Percentiles rank a stretch among this genome's conserved stretches.
phyloP scores from a whole-genome alignment of 2,797 vertebrate species.

The Hylomyscus alleni region DNA sequence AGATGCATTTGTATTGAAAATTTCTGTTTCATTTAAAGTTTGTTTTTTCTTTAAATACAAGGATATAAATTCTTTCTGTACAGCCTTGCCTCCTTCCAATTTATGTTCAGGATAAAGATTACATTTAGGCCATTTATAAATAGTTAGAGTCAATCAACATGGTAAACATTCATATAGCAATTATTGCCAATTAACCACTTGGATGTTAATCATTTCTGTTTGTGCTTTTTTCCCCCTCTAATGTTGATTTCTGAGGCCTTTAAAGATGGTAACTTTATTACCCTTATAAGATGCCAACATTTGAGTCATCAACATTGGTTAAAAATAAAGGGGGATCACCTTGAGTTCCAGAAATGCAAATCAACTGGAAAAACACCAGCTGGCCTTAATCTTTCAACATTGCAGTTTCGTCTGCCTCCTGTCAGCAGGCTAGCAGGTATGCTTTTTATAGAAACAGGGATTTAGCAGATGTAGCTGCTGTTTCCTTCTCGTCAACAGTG shows the following conservation, averaged over 20 bases:
- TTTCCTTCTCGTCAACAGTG: conserved; percentile 76
- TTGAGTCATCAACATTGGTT: conserved; percentile 72
- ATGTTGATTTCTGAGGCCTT: conserved; percentile 72
- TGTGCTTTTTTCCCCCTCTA: conserved; percentile 44
- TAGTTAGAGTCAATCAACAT: conserved; percentile 71
- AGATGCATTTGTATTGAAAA: conserved; percentile 17
- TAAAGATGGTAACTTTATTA: conserved; percentile 63
- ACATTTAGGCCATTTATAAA: conserved; percentile 74
- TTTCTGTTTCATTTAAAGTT: conserved; percentile 29
- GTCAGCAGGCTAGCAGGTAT: conserved; percentile 77
- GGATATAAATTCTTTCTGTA: conserved; percentile 16
- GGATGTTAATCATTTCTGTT: conserved; percentile 74
- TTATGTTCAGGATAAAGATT: conserved; percentile 59
- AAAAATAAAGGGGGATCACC: conserved; percentile 81
- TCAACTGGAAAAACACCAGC: conserved; percentile 85
- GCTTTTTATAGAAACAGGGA: conserved; percentile 74
- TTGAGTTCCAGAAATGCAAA: conserved; percentile 86
- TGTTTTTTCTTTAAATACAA: background rate
- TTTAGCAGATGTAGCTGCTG: conserved; percentile 65
- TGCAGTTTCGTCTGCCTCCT: conserved; percentile 61
- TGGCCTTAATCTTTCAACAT: conserved; percentile 75
- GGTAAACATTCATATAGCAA: conserved; percentile 73
- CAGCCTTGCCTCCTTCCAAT: background rate
- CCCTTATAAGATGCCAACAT: conserved; percentile 55
- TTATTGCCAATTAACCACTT: conserved; percentile 82